Conservation (phyloP, 2,113 vertebrate species). For the Catharus bicknelli region DNA sequence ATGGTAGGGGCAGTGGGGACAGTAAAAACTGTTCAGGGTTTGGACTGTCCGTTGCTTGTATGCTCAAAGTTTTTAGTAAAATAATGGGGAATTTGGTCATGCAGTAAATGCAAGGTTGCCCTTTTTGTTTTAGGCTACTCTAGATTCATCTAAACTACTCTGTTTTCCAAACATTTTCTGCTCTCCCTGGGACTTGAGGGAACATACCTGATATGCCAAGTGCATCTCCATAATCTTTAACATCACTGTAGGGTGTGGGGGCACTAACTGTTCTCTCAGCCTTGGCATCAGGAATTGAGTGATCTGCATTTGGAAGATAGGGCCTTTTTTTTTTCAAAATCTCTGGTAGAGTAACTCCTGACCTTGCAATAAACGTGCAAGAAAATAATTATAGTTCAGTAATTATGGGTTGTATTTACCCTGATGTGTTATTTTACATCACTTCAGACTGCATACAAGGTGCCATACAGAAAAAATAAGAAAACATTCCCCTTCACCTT, state of each 20-base stretch:
- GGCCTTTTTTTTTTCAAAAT: neutral
- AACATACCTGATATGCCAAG: neutral
- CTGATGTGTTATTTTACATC: conserved; percentile 17
- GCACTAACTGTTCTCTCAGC: neutral
- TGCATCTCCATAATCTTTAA: neutral
- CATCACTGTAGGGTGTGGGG: rapidly evolving
- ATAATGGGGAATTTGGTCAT: neutral
- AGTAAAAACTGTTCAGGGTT: neutral
- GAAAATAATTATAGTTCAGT: conserved; percentile 44
- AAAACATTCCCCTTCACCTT: neutral
- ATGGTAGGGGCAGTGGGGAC: neutral
- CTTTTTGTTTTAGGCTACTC: neutral
- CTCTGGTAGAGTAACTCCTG: conserved; percentile 3
- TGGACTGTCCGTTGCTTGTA: neutral
- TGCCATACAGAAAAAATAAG: neutral
- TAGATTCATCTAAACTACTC: neutral
- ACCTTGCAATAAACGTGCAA: neutral
- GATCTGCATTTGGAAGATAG: neutral
- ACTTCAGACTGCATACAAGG: neutral
- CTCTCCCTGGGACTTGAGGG: neutral
- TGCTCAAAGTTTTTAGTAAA: neutral
- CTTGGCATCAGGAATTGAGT: neutral
- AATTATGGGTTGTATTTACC: conserved; percentile 33
- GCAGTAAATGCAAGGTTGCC: neutral
- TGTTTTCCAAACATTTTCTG: neutral